Percentiles rank a stretch among this genome's conserved stretches.
phyloP scores from a whole-genome alignment of 2,888 invertebrate genomes.

The Lasioglossum leucozonium region DNA sequence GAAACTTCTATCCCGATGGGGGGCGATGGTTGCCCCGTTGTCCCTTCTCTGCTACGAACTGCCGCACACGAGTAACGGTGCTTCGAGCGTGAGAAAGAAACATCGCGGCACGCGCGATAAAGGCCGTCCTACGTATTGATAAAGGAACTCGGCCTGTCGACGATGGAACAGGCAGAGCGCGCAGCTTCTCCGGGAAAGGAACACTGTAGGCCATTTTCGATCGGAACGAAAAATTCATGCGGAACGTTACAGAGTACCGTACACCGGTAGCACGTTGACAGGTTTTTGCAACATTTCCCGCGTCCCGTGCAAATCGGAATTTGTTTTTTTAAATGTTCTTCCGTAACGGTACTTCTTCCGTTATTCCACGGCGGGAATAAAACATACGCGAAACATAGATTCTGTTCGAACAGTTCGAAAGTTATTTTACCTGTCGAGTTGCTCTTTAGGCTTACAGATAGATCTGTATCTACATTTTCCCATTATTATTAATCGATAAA shows the following conservation, averaged over 20 bases:
- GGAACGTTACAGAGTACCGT: background rate
- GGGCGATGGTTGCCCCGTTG: constrained; percentile 4
- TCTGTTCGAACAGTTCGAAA: too few species aligned
- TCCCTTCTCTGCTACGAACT: constrained; percentile 29
- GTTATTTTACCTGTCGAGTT: too few species aligned
- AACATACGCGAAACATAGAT: background rate
- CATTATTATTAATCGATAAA: too few species aligned
- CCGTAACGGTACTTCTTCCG: background rate
- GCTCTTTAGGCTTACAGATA: too few species aligned
- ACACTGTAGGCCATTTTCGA: background rate
- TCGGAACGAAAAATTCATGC: background rate
- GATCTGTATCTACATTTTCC: too few species aligned
- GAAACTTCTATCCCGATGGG: background rate
- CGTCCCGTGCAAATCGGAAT: background rate
- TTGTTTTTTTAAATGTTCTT: background rate
- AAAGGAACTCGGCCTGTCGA: constrained; percentile 41
- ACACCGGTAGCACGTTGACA: background rate
- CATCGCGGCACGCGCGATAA: constrained; percentile 58
- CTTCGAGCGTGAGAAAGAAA: constrained; percentile 57
- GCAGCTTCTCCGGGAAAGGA: constrained; percentile 13
- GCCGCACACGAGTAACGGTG: constrained; percentile 51
- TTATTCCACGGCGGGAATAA: background rate
- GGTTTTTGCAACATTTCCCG: background rate
- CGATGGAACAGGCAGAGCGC: background rate
- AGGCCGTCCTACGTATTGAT: constrained; percentile 56